Evolutionary conservation across 2,888 invertebrate genomes (phyloP).

Genomic region (Shargacucullia verbasci): DNA sequence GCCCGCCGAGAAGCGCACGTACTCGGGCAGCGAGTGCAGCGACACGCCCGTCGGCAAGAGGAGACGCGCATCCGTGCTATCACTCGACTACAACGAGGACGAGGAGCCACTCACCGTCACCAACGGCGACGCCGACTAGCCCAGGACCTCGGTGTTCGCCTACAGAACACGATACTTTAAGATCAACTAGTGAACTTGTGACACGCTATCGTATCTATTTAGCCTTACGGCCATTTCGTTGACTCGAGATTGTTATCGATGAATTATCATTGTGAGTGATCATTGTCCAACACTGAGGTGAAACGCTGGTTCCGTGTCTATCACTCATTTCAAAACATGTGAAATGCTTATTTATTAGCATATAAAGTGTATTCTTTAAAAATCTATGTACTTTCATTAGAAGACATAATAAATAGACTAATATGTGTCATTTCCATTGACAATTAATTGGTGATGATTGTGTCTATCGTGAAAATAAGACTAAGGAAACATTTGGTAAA

Average conservation of each 20-base stretch:
- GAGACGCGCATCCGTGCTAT: conserved; percentile 92
- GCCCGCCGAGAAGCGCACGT: conserved; percentile 80
- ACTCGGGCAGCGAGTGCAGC: conserved; percentile 81
- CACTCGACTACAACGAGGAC: conserved; percentile 93
- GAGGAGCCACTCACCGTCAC: conserved; percentile 92
- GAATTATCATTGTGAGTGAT: conserved; percentile 75
- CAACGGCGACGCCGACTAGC: conserved; percentile 91
- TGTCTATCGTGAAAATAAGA: conserved; percentile 80
- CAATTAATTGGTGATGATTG: conserved; percentile 83
- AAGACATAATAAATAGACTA: conserved; percentile 78
- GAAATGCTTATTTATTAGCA: conserved; percentile 76
- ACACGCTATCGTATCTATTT: conserved; percentile 64
- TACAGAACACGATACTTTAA: conserved; percentile 71
- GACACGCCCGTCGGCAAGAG: conserved; percentile 90
- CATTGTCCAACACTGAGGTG: conserved; percentile 62
- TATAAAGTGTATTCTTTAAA: conserved; percentile 76
- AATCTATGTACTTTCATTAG: conserved; percentile 82
- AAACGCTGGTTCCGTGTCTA: conserved; percentile 68
- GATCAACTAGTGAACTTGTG: conserved; percentile 76
- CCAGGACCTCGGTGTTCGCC: conserved; percentile 69
- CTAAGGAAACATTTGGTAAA: conserved; percentile 76
- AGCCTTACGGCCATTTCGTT: conserved; percentile 65
- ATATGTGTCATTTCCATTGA: conserved; percentile 79
- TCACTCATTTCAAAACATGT: conserved; percentile 69
- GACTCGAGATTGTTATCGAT: conserved; percentile 67